Base-by-base conservation (phyloP, 2,888 invertebrate species). In the Lochmaea capreae region DNA sequence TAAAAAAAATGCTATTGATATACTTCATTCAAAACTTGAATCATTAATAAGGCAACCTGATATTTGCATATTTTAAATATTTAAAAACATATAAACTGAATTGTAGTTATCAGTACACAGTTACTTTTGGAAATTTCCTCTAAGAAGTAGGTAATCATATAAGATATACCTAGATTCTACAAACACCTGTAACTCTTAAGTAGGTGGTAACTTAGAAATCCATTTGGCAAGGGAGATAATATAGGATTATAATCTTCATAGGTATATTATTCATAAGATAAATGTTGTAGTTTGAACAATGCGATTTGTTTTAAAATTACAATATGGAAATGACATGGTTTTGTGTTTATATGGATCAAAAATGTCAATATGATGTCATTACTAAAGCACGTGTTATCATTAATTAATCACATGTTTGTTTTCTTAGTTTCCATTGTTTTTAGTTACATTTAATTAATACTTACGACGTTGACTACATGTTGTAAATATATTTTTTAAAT, bases 401-500 rank as follows among this genome's bases (percentile, higher is more conserved):
- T 54, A 18, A 54, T 54, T 16, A 54, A 54, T 54, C 18, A 54
- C 16, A 54, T 54, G 54, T 54, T 9, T 18, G 16, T 39, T 39
- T 39, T 39, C 33, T 39, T 39, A 39, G 33, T 39, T 39, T 39
- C 33, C 33, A 39, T 14, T n/a, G 14, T 58, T 22, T 26, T 58
- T 26, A 46, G 43, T 11, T 11, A 43, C 43, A 12, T 43, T 58
- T 14, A 63, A 43, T 33, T 22, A n/a, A 18, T n/a, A 18, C 42
- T 43, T 42, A 39, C 0, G 11, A 46, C 9, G n/a, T 12, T n/a
- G 43, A n/a, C 14, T 46, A n/a, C n/a, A n/a, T n/a, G 3, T 10
- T 43, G n/a, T 46, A 62, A 62, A 42, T 43, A 22, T 3, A 33
- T 42, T 61, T 39, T 26, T n/a, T 58, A 54, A 65, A 67, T 62